Percentiles rank a stretch among this genome's conserved stretches.
These are phyloP conservation scores for Crotophaga sulcirostris DNA, from an alignment of 2,113 vertebrate genomes.

Conservation along the genomic window DNA sequence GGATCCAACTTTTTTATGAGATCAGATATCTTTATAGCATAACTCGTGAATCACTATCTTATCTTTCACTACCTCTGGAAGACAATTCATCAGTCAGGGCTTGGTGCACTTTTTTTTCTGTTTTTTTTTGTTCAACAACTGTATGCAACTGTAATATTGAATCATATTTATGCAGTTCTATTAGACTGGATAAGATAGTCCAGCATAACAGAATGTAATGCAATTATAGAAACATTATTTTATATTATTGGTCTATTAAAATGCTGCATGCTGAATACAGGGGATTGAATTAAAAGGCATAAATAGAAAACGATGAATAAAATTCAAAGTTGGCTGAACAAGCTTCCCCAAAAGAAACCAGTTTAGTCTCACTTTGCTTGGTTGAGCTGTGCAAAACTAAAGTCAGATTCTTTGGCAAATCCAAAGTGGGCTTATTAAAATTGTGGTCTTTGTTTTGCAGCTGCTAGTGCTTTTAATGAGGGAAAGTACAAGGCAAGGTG, in stretches of 20 bases:
- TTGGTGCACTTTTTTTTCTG: neutral
- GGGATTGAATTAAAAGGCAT: constrained; percentile 58
- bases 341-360: neutral
- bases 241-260: neutral
- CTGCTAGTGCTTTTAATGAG: neutral
- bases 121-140: neutral
- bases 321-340: neutral
- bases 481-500: neutral
- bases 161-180: constrained; percentile 1
- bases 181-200: constrained; percentile 3
- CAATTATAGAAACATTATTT: constrained; percentile 36
- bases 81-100: neutral
- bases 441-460: neutral
- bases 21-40: neutral
- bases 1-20: neutral
- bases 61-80: neutral
- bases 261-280: constrained; percentile 12
- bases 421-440: neutral
- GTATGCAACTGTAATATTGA: neutral
- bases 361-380: neutral
- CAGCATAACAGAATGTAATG: constrained; percentile 28
- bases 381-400: neutral
- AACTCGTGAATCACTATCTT: neutral
- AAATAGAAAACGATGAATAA: constrained; percentile 35
- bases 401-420: neutral